Conservation (phyloP, 1,140 invertebrate genomes). For the Microvelia longipes region DNA sequence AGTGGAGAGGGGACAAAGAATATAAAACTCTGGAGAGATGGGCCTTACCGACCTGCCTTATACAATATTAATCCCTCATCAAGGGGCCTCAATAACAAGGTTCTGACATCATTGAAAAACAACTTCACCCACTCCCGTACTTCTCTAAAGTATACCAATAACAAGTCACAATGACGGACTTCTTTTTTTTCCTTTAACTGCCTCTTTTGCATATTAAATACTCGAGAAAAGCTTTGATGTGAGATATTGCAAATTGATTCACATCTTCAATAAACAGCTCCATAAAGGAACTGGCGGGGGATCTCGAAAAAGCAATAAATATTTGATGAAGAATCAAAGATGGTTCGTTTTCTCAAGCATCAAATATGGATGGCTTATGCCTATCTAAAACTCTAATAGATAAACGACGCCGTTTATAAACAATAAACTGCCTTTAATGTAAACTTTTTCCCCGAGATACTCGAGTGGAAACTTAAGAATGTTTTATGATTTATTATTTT, state of each 20-base stretch:
- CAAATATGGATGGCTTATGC: background rate
- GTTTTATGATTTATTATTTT: too few relatives aligned
- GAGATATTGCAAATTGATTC: background rate
- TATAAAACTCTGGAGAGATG: background rate
- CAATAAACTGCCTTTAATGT: too few relatives aligned
- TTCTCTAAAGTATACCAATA: background rate
- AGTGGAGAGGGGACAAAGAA: background rate
- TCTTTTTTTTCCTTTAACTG: background rate
- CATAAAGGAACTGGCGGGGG: background rate
- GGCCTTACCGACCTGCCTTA: background rate
- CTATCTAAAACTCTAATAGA: background rate
- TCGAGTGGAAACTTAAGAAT: too few relatives aligned
- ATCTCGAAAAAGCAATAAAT: background rate
- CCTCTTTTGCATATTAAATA: background rate
- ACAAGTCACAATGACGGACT: background rate
- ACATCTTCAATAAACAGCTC: background rate
- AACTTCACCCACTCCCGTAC: background rate
- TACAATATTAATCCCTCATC: background rate
- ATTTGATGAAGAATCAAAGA: background rate
- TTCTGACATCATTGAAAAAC: background rate
- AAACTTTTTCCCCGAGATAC: too few relatives aligned
- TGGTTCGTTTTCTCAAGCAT: background rate
- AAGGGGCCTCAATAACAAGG: background rate
- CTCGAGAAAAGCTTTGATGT: background rate
- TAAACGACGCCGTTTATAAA: background rate